Evolutionary conservation across 2,888 invertebrate species (phyloP).

Genomic region (Tethea ocularis): DNA sequence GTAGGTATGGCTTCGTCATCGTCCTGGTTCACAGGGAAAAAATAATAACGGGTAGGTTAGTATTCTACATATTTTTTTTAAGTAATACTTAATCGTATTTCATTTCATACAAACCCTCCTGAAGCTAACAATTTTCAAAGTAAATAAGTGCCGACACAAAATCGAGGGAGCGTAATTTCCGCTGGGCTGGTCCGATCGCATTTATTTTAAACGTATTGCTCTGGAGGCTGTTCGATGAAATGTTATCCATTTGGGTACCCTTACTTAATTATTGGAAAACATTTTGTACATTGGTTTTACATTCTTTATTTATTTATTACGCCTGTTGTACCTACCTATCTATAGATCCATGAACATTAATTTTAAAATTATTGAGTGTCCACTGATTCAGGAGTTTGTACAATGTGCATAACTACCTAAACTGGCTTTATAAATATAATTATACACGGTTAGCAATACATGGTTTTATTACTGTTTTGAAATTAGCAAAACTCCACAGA

Average conservation of each 20-base stretch:
- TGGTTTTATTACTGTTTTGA: no score
- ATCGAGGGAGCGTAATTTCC: slow-evolving; percentile 45
- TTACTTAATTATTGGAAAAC: slow-evolving; percentile 35
- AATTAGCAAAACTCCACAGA: no score
- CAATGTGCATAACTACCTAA: neutral
- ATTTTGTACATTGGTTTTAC: slow-evolving; percentile 25
- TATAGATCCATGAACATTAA: neutral
- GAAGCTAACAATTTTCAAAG: slow-evolving; percentile 12
- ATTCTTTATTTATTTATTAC: neutral
- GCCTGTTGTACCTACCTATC: neutral
- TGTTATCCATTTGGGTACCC: slow-evolving; percentile 23
- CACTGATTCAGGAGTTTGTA: neutral
- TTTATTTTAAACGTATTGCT: slow-evolving; percentile 37
- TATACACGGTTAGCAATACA: no score
- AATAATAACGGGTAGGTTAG: no score
- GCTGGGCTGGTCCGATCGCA: slow-evolving; percentile 31
- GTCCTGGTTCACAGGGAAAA: no score
- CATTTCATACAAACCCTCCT: neutral
- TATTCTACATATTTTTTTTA: no score
- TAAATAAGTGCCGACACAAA: slow-evolving; percentile 29
- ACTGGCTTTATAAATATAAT: no score
- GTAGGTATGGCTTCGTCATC: no score
- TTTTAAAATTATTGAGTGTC: neutral
- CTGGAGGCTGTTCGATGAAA: slow-evolving; percentile 26
- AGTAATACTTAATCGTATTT: neutral